A percentile compares a stretch with the other conserved stretches of the same genome.
Evolutionary conservation across 1,140 invertebrate species (phyloP).

Genomic region (Rhopalosiphum padi): DNA sequence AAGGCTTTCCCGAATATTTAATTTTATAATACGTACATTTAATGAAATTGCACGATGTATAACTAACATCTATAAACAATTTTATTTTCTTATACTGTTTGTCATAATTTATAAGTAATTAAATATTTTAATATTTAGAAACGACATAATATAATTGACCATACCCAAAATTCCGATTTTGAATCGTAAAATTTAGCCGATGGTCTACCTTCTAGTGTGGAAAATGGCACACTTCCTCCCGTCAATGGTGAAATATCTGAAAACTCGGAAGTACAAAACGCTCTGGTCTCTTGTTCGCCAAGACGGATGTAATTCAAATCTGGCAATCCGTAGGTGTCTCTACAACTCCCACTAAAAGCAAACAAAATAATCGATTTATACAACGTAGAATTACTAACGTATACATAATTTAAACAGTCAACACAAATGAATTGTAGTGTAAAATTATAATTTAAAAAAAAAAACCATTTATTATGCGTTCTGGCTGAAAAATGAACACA

Average conservation of each 20-base stretch:
- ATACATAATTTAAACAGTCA: background rate
- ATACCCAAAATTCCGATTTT: conserved; percentile 85
- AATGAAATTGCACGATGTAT: too few species aligned
- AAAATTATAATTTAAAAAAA: background rate
- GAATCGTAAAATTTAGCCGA: conserved; percentile 91
- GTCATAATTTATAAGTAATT: too few species aligned
- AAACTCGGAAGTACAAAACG: conserved; percentile 94
- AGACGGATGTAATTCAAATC: conserved; percentile 74
- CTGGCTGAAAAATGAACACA: background rate
- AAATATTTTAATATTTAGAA: background rate
- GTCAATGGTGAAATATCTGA: conserved; percentile 96
- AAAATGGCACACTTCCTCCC: conserved; percentile 95
- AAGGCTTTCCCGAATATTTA: too few species aligned
- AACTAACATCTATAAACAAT: too few species aligned
- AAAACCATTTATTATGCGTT: background rate
- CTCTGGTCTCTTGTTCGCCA: conserved; percentile 82
- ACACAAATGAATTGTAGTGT: background rate
- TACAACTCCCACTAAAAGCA: conserved; percentile 79
- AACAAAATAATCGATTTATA: conserved; percentile 57
- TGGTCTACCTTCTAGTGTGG: conserved; percentile 92
- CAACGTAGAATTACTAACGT: background rate
- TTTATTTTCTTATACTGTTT: too few species aligned
- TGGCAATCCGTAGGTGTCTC: conserved; percentile 85
- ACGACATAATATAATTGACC: background rate
- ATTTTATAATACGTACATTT: too few species aligned